These are phyloP conservation scores for Gryon sp. DNA, from an alignment of 1,140 invertebrate species.

Conservation along the genomic window DNA sequence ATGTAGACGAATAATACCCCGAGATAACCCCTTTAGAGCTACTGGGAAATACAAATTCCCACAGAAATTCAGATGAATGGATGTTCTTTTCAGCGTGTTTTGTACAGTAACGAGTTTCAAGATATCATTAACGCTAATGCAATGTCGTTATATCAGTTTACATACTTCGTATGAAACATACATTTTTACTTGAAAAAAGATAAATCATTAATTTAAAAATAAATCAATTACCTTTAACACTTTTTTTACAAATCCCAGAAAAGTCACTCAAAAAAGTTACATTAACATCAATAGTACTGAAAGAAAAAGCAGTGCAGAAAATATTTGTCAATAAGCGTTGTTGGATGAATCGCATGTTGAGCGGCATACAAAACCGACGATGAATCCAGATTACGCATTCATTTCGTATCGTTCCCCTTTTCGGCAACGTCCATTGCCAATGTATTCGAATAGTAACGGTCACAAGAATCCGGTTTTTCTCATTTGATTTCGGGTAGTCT, in stretches of 20 bases:
- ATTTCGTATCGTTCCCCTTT: conserved; percentile 16
- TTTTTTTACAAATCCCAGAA: too few species aligned
- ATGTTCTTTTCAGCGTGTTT: conserved; percentile 10
- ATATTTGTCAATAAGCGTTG: too few species aligned
- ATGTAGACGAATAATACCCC: conserved; percentile 36
- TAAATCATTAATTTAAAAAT: too few species aligned
- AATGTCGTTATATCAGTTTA: too few species aligned
- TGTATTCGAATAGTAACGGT: conserved; percentile 52
- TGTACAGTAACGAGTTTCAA: conserved; percentile 1
- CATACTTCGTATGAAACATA: too few species aligned
- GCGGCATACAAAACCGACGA: neutral
- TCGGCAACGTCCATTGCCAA: conserved; percentile 18
- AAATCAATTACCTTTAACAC: too few species aligned
- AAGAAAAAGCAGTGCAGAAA: too few species aligned
- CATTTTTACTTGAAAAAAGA: too few species aligned
- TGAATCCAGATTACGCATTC: conserved; percentile 21
- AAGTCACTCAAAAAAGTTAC: too few species aligned
- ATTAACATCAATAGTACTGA: too few species aligned
- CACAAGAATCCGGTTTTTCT: conserved; percentile 43
- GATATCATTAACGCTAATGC: too few species aligned
- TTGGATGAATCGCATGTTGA: too few species aligned
- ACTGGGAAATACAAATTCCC: conserved; percentile 38
- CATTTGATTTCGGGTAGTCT: conserved; percentile 31
- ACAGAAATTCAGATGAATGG: conserved; percentile 33
- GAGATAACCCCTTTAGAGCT: conserved; percentile 38